Percentiles rank a stretch among this genome's conserved stretches.
Evolutionary conservation across 1,140 invertebrate species (phyloP).

Genomic region (Aporrectodea caliginosa): DNA sequence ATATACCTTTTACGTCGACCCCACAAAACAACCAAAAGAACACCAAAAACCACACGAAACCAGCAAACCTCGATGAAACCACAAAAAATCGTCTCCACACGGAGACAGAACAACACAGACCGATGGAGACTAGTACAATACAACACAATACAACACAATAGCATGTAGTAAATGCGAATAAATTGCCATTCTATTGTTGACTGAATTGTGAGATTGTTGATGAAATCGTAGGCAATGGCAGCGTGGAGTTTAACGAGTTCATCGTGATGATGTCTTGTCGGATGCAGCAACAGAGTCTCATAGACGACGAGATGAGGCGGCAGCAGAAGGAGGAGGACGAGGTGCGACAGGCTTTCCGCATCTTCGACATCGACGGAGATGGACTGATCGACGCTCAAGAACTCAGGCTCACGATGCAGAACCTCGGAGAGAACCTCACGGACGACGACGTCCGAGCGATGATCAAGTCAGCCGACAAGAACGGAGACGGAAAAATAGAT

Average conservation of each 20-base stretch:
- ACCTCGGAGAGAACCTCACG: conserved; percentile 27
- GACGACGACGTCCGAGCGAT: conserved; percentile 31
- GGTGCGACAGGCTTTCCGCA: conserved; percentile 19
- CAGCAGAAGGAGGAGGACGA: conserved; percentile 16
- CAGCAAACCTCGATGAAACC: too few relatives aligned
- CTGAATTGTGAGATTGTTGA: too few relatives aligned
- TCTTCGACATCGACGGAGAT: conserved; percentile 32
- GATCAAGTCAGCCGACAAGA: conserved; percentile 32
- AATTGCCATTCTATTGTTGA: too few relatives aligned
- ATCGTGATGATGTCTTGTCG: conserved; percentile 91
- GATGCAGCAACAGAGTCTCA: conserved; percentile 68
- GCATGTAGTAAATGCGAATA: too few relatives aligned
- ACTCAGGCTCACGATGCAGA: conserved; percentile 27
- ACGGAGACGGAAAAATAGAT: conserved; percentile 32
- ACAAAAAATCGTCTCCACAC: too few relatives aligned
- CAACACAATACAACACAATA: too few relatives aligned
- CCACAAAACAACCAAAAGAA: too few relatives aligned
- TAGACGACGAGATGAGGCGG: conserved; percentile 4
- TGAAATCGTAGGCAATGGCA: conserved; percentile 98
- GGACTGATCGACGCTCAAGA: conserved; percentile 31
- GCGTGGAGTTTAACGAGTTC: conserved; percentile 95
- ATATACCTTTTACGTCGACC: too few relatives aligned
- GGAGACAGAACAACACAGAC: too few relatives aligned
- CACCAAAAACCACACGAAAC: too few relatives aligned
- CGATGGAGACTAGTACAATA: too few relatives aligned